A percentile compares a stretch with the other conserved stretches of the same genome.
phyloP scores from a whole-genome alignment of 1,140 invertebrate genomes.

The Himalopsyche phryganea region DNA sequence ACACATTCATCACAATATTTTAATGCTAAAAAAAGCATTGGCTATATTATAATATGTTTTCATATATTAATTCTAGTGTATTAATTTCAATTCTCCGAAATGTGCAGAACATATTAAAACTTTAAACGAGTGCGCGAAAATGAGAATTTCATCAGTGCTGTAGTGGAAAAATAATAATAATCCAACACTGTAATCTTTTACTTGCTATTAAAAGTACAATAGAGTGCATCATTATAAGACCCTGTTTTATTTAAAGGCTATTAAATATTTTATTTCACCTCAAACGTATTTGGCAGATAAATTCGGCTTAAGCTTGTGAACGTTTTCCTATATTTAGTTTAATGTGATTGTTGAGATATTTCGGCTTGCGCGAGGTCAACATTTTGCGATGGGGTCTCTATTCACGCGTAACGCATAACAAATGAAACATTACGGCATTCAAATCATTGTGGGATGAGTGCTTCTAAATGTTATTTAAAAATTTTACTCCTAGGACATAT shows the following conservation, averaged over 20 bases:
- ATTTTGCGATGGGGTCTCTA: too few species aligned
- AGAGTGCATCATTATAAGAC: slow-evolving; percentile 23
- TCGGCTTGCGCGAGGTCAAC: too few species aligned
- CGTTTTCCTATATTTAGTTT: slow-evolving; percentile 17
- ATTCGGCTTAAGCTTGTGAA: slow-evolving; percentile 33
- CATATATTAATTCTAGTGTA: slow-evolving; percentile 3
- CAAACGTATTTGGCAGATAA: slow-evolving; percentile 28
- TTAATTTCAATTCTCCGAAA: slow-evolving; percentile 15
- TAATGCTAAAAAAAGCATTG: slow-evolving; percentile 11
- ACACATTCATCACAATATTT: slow-evolving; percentile 13
- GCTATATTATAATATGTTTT: slow-evolving; percentile 6
- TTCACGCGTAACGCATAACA: too few species aligned
- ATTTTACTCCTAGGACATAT: slow-evolving; percentile 12
- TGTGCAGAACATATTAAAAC: slow-evolving; percentile 16
- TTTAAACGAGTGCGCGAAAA: slow-evolving; percentile 18
- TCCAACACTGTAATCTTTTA: slow-evolving; percentile 11
- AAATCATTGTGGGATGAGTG: slow-evolving; percentile 1
- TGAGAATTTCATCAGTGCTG: slow-evolving; percentile 11
- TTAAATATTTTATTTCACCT: slow-evolving; percentile 26
- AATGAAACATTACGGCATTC: too few species aligned
- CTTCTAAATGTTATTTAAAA: slow-evolving; percentile 7
- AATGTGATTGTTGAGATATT: neutral
- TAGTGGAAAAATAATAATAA: slow-evolving; percentile 3
- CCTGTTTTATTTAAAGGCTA: slow-evolving; percentile 34
- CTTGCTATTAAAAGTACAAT: slow-evolving; percentile 17